Evolutionary conservation across 2,888 invertebrate species (phyloP), one percentile per base, ranked within the genome.

Genomic region (Orthosia incerta): DNA sequence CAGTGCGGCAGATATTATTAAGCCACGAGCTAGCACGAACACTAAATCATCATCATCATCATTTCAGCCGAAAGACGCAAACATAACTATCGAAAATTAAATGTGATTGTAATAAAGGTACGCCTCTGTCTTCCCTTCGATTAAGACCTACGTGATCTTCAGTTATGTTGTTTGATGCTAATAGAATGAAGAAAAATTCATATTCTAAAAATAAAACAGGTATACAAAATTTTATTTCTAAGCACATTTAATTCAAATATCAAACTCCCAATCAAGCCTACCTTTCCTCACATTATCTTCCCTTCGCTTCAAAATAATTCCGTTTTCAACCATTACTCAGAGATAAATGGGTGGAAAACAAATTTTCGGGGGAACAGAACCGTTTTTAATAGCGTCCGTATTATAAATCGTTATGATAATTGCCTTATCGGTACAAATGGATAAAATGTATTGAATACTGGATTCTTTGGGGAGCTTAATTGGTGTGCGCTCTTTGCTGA

Each of bases 371-470:
- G 72, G 53, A 62, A 72, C 65, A 60, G 71, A 73, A 71, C 80
- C 80, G 60, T 75, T 83, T 86, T 75, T 75, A 83, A 86, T 80
- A 81, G 84, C 73, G 60, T 60, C 82, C 74, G 86, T 85, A 80
- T 88, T 87, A 89, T 89, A 89, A 90, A 92, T 91, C 86, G 85
- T 73, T 77, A 86, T 82, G 87, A 91, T 92, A 91, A 92, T 91
- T 91, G 89, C 88, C 87, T 86, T 89, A 88, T 89, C 86, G 86
- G 83, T 84, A 86, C 79, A 87, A 79, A 80, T 75, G 79, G 85
- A 82, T 84, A 79, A 79, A 84, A 45, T 80, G 79, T 85, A 87
- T 88, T 85, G 85, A 88, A 88, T 87, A 79, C 74, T 53, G 71
- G 77, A 85, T 87, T 87, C 79, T 78, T 77, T 73, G 61, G 78